Evolutionary conservation across 1,140 invertebrate species (phyloP), one percentile per base, ranked within the genome.

Genomic region (Lucilia sericata): DNA sequence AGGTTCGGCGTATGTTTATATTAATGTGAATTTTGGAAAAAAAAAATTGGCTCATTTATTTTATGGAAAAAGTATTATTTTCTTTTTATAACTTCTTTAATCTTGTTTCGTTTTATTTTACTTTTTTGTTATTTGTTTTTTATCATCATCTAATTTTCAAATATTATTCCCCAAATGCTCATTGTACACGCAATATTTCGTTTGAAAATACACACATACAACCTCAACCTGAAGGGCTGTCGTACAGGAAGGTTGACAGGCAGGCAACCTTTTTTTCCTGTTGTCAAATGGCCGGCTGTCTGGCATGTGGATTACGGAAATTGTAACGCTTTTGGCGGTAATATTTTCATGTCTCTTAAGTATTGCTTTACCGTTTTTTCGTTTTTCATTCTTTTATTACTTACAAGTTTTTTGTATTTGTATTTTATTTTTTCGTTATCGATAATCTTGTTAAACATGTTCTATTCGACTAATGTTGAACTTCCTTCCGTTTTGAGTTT

Each of bases 401-500:
- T 8, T 42, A 42, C 42, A 8, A 10, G 2, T 42, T 42, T 78
- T 78, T 78, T 76, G 10, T 76, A 42, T 30, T 42, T 42, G 13
- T n/a, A 30, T 30, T 30, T 30, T 30, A 30, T 30, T 30, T 30
- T 60, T 60, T n/a, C 55, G n/a, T 60, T 70, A 70, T 70, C 47
- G 76, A 80, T 80, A 80, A 80, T 80, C 76, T 80, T 49, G 76
- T 80, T 80, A 80, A 80, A 80, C 76, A 80, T 80, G 76, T 80
- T 80, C 47, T 30, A 49, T 78, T 42, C 76, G 51, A 17, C 19
- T 80, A 80, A 80, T 80, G 76, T 80, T 51, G 36, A 80, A 49
- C 76, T 80, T 80, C 76, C 76, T 80, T 80, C 76, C 76, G 76
- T 47, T 80, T 80, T 51, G 19, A 17, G 17, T 80, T 47, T 51